Conservation (phyloP, 2,888 invertebrate genomes). For the Noctua pronuba region DNA sequence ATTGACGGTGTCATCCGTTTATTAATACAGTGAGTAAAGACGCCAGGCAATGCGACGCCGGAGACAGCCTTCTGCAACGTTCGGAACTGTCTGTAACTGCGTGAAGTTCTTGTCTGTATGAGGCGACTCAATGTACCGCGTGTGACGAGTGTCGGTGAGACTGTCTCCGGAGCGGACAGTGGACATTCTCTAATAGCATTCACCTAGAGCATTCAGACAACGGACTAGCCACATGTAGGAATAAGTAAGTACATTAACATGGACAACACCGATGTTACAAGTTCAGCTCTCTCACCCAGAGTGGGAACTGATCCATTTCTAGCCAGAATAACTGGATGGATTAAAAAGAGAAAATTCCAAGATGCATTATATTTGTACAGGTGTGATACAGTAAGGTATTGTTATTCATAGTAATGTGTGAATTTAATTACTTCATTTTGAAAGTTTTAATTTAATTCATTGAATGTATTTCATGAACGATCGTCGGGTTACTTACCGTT, state of each 20-base stretch:
- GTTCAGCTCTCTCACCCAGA: constrained; percentile 91
- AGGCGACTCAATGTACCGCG: constrained; percentile 33
- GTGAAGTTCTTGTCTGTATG: constrained; percentile 39
- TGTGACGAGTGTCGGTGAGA: constrained; percentile 64
- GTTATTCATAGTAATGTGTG: constrained; percentile 54
- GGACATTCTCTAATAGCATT: constrained; percentile 88
- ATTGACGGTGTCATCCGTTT: constrained; percentile 78
- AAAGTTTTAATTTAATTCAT: constrained; percentile 36
- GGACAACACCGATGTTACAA: constrained; percentile 87
- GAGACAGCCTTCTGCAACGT: constrained; percentile 79
- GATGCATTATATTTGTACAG: constrained; percentile 82
- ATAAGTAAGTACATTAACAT: constrained; percentile 82
- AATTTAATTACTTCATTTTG: constrained; percentile 30
- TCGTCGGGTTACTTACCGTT: constrained; percentile 93
- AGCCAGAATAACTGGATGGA: constrained; percentile 91
- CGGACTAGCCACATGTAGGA: constrained; percentile 85
- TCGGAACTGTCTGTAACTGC: constrained; percentile 38
- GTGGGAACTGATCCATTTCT: constrained; percentile 92
- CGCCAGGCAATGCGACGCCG: constrained; percentile 79
- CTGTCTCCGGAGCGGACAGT: constrained; percentile 85
- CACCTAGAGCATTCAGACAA: constrained; percentile 89
- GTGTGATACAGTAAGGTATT: constrained; percentile 61
- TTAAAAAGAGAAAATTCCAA: constrained; percentile 86
- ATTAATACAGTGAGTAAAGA: constrained; percentile 70
- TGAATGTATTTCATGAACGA: constrained; percentile 50